Base-by-base conservation (phyloP, 2,888 invertebrate species). In the Endotricha flammealis region DNA sequence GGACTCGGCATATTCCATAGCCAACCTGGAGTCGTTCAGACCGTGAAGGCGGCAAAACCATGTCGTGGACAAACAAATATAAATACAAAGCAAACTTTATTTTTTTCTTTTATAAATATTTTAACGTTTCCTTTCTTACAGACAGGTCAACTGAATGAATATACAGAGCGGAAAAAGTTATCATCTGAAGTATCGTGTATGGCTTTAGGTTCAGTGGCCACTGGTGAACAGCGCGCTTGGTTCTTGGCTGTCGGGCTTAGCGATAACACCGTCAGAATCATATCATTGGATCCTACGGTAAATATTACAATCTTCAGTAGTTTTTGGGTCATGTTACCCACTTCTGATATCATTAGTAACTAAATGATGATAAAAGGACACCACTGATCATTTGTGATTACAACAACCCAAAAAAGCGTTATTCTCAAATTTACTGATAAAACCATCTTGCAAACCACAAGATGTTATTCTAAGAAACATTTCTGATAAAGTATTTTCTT, bases 91-190 rank as follows among this genome's bases (percentile, higher is more conserved):
- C 41, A 13, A 24, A 38, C 10, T n/a, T 22, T 11, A 13, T 13
- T n/a, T 16, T 3, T 13, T 6, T 11, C 16, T 28, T 8, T 37
- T 28, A 39, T 36, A 44, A 12, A 39, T 48, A 37, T 44, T 27
- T 29, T 54, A 14, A 20, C 33, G 24, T 16, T 30, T 35, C 24
- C 25, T 12, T 32, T 47, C 52, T 89, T 88, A 28, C 74, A 98
- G 97, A 96, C 97, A 50, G 99, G 99, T 1, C 97, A 98, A 75
- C 85, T 99, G 32, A 98, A 99, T 80, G 99, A 99, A 74, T 99
- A 98, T 72, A 98, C 97, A 5, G 98, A 99, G 69, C 90, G 98
- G 6, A 97, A 98, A 64, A 96, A 98, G 67, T 93, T 99, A 92
- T 95, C 96, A 4, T 93, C 95, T 0, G 99, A 99, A 75, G 98